Evolutionary conservation across 2,888 invertebrate genomes (phyloP), one percentile per base, ranked within the genome.

Genomic region (Parnassius smintheus): DNA sequence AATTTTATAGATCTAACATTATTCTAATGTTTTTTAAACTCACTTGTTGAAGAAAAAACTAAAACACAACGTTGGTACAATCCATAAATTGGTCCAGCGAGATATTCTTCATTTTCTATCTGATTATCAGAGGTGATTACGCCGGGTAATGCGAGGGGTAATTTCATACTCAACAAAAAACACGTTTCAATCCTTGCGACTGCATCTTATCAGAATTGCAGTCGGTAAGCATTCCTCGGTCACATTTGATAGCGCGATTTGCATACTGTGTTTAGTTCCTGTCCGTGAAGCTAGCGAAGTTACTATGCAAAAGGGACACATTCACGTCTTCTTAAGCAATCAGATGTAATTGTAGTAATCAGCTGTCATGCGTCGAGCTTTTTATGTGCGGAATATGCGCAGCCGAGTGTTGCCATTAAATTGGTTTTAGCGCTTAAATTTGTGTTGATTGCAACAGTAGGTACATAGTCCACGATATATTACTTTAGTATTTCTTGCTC

Each of bases 111-210:
- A 55, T 62, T 59, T 59, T 55, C 51, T 44, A 51, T 59, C 18
- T 13, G 13, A 35, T 35, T 35, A 35, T 35, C 35, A 46, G 49
- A 42, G 53, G 22, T 59, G 59, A 63, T 63, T 63, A 54, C 59
- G 59, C 50, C 22, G 41, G 11, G 41, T 50, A 18, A 50, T 41
- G 54, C 55, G 59, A 41, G 50, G 50, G 50, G 59, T 59, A 59
- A 63, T 63, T 55, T 59, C 55, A 59, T 35, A 53, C 54, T 18
- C 35, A 54, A 42, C 55, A 59, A 63, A 63, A 62, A 63, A 63
- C 63, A 52, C 41, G 63, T 59, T 55, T 12, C 49, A 18, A 18
- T 63, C 55, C 59, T 42, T 35, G n/a, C 50, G 51, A 48, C 55
- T 9, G 22, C 52, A 49, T 62, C 56, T 63, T 63, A 63, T 63